Conservation (phyloP, 1,140 invertebrate species). For the Drosophila eugracilis region DNA sequence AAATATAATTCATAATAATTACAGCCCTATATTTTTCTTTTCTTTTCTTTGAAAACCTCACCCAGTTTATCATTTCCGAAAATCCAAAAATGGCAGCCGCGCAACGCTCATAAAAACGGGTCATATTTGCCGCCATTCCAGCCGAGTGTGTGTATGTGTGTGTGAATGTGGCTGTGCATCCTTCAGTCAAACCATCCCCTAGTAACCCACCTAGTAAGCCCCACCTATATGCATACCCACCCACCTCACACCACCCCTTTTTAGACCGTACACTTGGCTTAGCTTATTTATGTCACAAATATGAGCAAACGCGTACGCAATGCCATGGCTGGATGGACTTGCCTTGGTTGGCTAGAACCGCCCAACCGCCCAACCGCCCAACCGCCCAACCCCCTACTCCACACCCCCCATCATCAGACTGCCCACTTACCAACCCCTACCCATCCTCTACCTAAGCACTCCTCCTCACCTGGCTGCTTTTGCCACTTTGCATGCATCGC, state of each 20-base stretch:
- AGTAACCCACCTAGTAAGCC: neutral
- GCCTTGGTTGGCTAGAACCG: constrained; percentile 26
- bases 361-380: neutral
- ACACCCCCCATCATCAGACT: neutral
- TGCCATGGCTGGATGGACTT: constrained; percentile 74
- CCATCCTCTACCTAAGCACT: neutral
- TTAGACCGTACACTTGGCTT: constrained; percentile 32
- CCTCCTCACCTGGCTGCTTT: constrained; percentile 29
- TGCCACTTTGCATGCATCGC: constrained; percentile 80
- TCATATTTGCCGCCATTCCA: constrained; percentile 66
- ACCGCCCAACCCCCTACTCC: neutral
- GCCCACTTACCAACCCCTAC: neutral
- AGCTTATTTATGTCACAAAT: constrained; percentile 83
- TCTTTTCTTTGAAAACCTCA: neutral
- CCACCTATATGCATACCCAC: neutral
- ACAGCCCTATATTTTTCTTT: too few relatives aligned
- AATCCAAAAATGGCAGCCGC: neutral
- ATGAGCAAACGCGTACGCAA: constrained; percentile 78
- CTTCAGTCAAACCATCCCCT: neutral
- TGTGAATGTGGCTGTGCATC: constrained; percentile 5
- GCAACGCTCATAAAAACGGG: constrained; percentile 51
- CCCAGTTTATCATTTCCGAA: neutral
- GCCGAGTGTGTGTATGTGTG: constrained; percentile 1
- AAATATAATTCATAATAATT: too few relatives aligned
- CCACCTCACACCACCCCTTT: neutral